Conservation (phyloP, 2,797 vertebrate species). For the Danio choprae region DNA sequence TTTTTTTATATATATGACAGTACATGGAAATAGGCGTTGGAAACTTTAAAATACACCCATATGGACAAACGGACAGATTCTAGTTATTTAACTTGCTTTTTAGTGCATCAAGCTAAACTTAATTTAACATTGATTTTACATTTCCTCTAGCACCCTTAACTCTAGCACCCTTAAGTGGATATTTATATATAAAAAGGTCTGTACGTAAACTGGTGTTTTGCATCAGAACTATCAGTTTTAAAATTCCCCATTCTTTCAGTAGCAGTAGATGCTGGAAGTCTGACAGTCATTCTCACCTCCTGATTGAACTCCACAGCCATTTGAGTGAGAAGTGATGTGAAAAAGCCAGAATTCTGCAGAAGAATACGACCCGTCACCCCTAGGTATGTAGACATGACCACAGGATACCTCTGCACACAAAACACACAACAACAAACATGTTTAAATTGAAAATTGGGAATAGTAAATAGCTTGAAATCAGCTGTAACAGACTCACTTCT, state of each 20-base stretch:
- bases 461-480: background rate
- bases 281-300: slow-evolving; percentile 79
- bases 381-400: slow-evolving; percentile 96
- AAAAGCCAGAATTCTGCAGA: slow-evolving; percentile 92
- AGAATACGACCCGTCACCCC: slow-evolving; percentile 92
- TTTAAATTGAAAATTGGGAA: slow-evolving; percentile 2
- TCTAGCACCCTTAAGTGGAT: too few species aligned
- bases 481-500: slow-evolving; percentile 82
- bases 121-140: too few species aligned
- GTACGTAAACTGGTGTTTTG: background rate
- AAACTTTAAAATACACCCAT: too few species aligned
- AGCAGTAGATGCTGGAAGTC: background rate
- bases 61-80: too few species aligned
- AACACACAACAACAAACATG: slow-evolving; percentile 46
- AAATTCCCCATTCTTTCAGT: background rate
- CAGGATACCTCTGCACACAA: slow-evolving; percentile 86
- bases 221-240: background rate
- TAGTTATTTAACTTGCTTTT: too few species aligned
- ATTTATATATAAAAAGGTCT: too few species aligned
- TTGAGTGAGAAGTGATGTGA: slow-evolving; percentile 90
- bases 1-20: too few species aligned
- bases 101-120: too few species aligned
- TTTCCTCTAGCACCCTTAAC: too few species aligned
- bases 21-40: too few species aligned
- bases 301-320: slow-evolving; percentile 89